Conservation (phyloP, 2,113 vertebrate species). For the zebrafish (Danio rerio) region GRCz12tu NC_133189.1:56758001-56758500, state of each 20-base stretch:
- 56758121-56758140: conserved; percentile 71
- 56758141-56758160: conserved; percentile 72
- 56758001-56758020: not conserved
- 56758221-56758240: conserved; percentile 80
- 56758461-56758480: too few relatives aligned
- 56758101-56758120: conserved; percentile 72
- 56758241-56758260: conserved; percentile 79
- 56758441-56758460: too few relatives aligned
- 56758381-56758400: not conserved
- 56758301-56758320: conserved; percentile 34
- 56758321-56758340: not conserved
- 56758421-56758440: conserved; percentile 52
- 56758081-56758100: conserved; percentile 28
- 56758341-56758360: conserved; percentile 52
- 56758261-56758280: conserved; percentile 78
- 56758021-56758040: not conserved
- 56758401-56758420: conserved; percentile 12
- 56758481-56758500: too few relatives aligned
- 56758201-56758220: conserved; percentile 76
- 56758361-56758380: conserved; percentile 35
- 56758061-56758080: not conserved
- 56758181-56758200: conserved; percentile 80
- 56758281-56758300: conserved; percentile 63
- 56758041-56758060: not conserved
- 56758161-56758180: conserved; percentile 75